These are phyloP conservation scores for Marisa cornuarietis DNA, from an alignment of 1,140 invertebrate species.

Conservation along the genomic window DNA sequence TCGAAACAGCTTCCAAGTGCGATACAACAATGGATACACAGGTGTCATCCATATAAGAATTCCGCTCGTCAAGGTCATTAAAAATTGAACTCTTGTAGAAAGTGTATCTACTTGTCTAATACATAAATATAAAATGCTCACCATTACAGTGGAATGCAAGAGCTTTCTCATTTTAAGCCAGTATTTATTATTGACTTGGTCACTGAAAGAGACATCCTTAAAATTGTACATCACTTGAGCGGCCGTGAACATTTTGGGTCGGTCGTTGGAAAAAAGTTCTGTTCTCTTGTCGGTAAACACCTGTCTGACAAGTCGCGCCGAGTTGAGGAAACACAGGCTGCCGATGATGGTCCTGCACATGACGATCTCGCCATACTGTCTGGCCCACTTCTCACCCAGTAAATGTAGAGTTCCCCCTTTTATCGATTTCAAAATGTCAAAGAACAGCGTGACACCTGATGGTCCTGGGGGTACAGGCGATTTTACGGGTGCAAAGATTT, in stretches of 20 bases:
- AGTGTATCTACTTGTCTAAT: no score
- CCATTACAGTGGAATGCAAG: slow-evolving; percentile 67
- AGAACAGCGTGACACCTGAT: not conserved
- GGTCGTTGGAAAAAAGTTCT: not conserved
- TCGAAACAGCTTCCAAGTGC: no score
- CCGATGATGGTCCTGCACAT: not conserved
- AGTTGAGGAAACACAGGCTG: not conserved
- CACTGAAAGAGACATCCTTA: not conserved
- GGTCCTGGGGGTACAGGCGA: not conserved
- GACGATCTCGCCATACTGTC: not conserved
- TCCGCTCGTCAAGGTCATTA: no score
- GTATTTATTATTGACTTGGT: not conserved
- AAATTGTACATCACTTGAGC: not conserved
- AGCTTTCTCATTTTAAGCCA: not conserved
- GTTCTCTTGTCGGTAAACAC: not conserved
- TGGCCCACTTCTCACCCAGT: not conserved
- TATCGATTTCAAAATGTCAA: not conserved
- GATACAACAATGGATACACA: no score
- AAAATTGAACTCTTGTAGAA: no score
- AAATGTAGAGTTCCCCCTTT: not conserved
- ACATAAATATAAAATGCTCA: slow-evolving; percentile 67
- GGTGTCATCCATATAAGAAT: no score
- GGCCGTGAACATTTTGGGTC: not conserved
- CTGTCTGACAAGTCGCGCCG: not conserved
- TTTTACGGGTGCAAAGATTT: not conserved